Base-by-base conservation (phyloP, 1,140 invertebrate genomes). In the Physella acuta region DNA sequence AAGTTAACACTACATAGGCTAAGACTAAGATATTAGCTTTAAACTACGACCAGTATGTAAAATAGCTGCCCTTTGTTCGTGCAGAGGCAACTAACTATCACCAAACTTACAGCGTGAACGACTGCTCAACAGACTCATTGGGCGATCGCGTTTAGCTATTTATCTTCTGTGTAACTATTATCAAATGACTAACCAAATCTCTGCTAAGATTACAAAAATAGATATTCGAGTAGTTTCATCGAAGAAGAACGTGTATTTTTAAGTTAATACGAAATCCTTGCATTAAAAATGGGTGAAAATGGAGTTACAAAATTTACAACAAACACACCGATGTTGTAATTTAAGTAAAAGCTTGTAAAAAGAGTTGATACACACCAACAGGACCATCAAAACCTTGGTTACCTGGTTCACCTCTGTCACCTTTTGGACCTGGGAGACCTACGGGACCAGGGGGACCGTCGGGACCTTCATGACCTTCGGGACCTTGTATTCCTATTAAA, bases 381-480 rank as follows among this genome's bases (percentile, higher is more conserved):
- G 62, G 26, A 36, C 73, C 73, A 44, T 44, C 39, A 44, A 44
- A 20, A 11, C 39, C 39, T 44, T 8, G 39, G 20, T 20, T 8
- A 11, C 39, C 39, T 11, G 39, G 39, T 20, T 44, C 39, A 8
- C 39, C 39, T 44, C 20, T 44, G 8, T 44, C 39, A 11, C 39
- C 39, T 11, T 44, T 20, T 11, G 20, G 39, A 11, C 39, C 39
- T 44, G 8, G 8, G 8, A 20, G 8, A 44, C 39, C 8, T 20
- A 44, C 8, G 8, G 20, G 8, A 11, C 20, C 39, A 44, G 39
- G 8, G 8, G 20, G 20, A 8, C 39, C n/a, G n/a, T n/a, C n/a
- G 0, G 72, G 36, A 36, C 77, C 77, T 58, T 59, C 26, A 14
- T 77, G 70, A 62, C 77, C 77, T 39, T 72, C 75, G 3, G 63